These are phyloP conservation scores for Cyphomyrus discorhynchus DNA, from an alignment of 2,113 vertebrate species.

Conservation along the genomic window DNA sequence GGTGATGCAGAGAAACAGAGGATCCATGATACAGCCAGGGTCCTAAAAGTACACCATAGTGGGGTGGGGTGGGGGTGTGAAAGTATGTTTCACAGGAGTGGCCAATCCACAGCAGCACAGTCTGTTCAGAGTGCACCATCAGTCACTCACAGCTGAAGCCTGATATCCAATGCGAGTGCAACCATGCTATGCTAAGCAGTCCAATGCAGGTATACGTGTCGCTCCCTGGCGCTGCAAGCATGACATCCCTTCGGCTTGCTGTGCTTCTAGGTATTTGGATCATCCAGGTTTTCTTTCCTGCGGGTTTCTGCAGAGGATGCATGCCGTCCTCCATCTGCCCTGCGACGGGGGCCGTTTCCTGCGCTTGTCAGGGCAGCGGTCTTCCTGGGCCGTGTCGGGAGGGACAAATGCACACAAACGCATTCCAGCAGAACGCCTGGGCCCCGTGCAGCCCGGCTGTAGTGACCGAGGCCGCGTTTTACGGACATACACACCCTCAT, in stretches of 20 bases:
- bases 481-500: neutral
- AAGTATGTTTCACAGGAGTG: neutral
- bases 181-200: neutral
- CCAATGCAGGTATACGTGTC: neutral
- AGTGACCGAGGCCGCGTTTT: neutral
- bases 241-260: neutral
- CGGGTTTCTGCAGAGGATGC: slow-evolving; percentile 54
- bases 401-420: neutral
- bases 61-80: neutral
- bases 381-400: slow-evolving; percentile 52
- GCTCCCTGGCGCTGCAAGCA: neutral
- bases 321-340: slow-evolving; percentile 60
- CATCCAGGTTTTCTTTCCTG: slow-evolving; percentile 16
- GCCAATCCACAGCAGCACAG: neutral
- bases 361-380: slow-evolving; percentile 39
- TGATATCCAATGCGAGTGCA: neutral
- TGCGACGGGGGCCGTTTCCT: slow-evolving; percentile 56
- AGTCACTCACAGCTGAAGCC: neutral
- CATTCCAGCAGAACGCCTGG: neutral
- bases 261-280: slow-evolving; percentile 29
- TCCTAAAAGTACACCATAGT: neutral
- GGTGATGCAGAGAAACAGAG: neutral
- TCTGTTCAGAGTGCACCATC: neutral
- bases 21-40: neutral
- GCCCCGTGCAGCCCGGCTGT: neutral